Conservation (phyloP, 2,113 vertebrate species). For the Amblyornis subalaris region DNA sequence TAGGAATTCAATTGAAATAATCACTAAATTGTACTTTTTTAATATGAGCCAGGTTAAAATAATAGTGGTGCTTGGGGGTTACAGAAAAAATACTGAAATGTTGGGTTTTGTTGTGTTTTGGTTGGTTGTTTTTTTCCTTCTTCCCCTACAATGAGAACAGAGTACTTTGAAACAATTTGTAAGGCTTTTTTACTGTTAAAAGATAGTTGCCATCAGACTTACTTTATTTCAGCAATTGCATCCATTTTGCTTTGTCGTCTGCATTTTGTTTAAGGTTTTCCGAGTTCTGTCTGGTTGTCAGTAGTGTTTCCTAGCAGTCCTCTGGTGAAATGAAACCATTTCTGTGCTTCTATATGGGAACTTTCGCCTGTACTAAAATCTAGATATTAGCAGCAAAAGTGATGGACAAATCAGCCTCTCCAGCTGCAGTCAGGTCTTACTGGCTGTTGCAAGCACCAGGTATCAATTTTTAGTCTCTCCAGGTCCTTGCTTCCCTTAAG, state of each 20-base stretch:
- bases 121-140: background rate
- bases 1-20: background rate
- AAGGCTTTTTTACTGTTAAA: background rate
- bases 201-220: background rate
- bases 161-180: background rate
- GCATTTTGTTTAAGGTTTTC: background rate
- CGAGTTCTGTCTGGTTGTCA: background rate
- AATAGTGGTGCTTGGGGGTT: background rate
- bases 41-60: background rate
- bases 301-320: background rate
- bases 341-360: background rate
- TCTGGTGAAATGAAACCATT: background rate
- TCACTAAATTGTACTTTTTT: background rate
- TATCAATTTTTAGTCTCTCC: background rate
- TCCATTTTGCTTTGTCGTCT: background rate
- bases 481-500: background rate
- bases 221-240: background rate
- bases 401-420: background rate
- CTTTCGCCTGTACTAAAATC: background rate
- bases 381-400: background rate
- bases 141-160: background rate
- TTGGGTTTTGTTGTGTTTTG: accelerated
- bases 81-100: background rate
- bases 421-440: background rate
- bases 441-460: background rate